phyloP scores from a whole-genome alignment of 2,113 vertebrate species.

The Diadophis punctatus region DNA sequence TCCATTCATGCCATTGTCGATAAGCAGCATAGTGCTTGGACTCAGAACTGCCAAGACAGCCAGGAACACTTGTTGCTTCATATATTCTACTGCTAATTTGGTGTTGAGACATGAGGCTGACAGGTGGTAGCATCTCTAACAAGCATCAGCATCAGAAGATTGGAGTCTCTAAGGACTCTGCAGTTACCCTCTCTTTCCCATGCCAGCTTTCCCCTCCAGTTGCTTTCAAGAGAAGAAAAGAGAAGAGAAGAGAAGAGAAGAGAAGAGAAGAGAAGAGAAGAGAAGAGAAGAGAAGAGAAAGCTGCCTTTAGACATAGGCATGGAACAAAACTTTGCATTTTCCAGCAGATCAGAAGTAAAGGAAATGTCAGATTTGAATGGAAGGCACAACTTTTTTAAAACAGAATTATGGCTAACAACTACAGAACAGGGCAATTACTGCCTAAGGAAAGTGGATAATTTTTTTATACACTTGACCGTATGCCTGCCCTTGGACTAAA shows the following conservation, averaged over 20 bases:
- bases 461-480: conserved; percentile 32
- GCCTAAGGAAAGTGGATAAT: conserved; percentile 42
- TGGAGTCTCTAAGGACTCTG: neutral
- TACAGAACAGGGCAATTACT: conserved; percentile 21
- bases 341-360: conserved; percentile 29
- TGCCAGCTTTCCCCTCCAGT: neutral
- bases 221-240: conserved; percentile 3
- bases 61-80: neutral
- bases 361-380: conserved; percentile 10
- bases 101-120: neutral
- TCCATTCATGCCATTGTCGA: neutral
- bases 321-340: neutral
- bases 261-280: too few species aligned
- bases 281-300: neutral
- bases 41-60: neutral
- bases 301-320: neutral
- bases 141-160: neutral
- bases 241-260: too few species aligned
- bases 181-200: neutral
- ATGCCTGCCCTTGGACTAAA: conserved; percentile 42
- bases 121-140: neutral
- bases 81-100: neutral
- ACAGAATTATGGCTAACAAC: conserved; percentile 19
- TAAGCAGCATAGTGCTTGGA: neutral
- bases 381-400: neutral